These are phyloP conservation scores for Hirtodrosophila alboralis DNA, from an alignment of 2,888 invertebrate species.

Conservation along the genomic window DNA sequence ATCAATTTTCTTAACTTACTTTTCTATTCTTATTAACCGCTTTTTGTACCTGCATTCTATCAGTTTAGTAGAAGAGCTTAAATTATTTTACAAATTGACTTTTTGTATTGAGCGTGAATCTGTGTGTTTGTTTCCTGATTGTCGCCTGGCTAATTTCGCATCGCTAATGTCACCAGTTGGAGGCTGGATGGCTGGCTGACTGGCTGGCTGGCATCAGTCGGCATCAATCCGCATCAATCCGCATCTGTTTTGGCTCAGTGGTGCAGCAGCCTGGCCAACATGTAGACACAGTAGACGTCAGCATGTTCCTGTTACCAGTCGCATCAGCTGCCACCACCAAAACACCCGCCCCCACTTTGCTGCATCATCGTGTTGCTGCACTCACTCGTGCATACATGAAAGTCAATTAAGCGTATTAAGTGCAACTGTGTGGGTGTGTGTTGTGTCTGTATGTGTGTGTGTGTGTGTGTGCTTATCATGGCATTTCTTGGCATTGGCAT, in stretches of 20 bases:
- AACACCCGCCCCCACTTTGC: constrained; percentile 1
- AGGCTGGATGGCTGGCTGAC: no score
- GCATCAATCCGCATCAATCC: constrained; percentile 31
- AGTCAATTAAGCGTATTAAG: constrained; percentile 83
- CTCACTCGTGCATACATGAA: constrained; percentile 80
- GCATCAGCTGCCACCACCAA: constrained; percentile 10
- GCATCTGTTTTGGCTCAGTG: constrained; percentile 47
- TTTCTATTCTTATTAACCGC: no score
- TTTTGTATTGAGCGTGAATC: background rate
- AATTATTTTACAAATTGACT: background rate
- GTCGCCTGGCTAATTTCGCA: constrained; percentile 46
- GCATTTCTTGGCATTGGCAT: constrained; percentile 70
- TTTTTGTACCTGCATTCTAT: no score
- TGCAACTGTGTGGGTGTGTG: constrained; percentile 53
- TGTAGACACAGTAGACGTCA: constrained; percentile 48
- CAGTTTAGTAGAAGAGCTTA: background rate
- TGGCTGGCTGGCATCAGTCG: constrained; percentile 11
- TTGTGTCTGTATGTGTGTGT: constrained; percentile 12
- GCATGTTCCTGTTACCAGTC: constrained; percentile 38
- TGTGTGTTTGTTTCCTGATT: constrained; percentile 3
- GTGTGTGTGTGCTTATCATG: constrained; percentile 61
- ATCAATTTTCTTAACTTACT: no score
- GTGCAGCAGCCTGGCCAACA: constrained; percentile 66
- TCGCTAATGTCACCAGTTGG: constrained; percentile 52
- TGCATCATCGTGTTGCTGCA: constrained; percentile 66